Evolutionary conservation across 2,797 vertebrate species (phyloP).

Genomic region (Choloepus didactylus): DNA sequence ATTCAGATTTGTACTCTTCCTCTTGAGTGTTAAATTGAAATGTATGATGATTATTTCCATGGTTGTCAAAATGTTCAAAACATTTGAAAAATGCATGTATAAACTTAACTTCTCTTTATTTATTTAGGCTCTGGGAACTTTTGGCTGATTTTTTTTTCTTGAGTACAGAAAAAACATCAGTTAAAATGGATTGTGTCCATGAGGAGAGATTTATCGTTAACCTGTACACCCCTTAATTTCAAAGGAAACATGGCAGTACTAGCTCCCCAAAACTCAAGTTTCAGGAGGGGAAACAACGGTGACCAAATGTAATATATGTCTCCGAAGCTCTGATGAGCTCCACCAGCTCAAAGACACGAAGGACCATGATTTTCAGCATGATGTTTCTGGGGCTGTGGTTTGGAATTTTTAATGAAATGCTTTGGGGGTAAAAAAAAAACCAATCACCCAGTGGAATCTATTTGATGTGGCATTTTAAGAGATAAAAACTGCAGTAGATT

Average conservation of each 20-base stretch:
- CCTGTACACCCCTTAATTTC: not conserved
- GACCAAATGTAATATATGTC: not conserved
- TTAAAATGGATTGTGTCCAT: slow-evolving; percentile 44
- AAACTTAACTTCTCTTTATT: slow-evolving; percentile 35
- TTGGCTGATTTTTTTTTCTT: slow-evolving; percentile 20
- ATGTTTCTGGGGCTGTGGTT: slow-evolving; percentile 20
- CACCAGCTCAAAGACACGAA: not conserved
- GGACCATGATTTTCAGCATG: not conserved
- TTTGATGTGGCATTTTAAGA: slow-evolving; percentile 53
- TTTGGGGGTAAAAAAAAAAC: not conserved
- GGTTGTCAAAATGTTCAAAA: slow-evolving; percentile 45
- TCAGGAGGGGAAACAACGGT: not conserved
- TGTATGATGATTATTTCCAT: slow-evolving; percentile 25
- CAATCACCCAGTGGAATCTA: slow-evolving; percentile 33
- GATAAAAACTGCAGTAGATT: not conserved
- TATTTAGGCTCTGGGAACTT: slow-evolving; percentile 48
- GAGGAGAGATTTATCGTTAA: slow-evolving; percentile 31
- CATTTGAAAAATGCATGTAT: not conserved
- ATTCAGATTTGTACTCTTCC: not conserved
- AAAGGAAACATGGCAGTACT: not conserved
- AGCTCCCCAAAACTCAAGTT: not conserved
- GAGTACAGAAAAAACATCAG: slow-evolving; percentile 60
- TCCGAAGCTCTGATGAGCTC: not conserved
- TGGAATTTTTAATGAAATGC: slow-evolving; percentile 2
- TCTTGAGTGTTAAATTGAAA: slow-evolving; percentile 55